Base-by-base conservation (phyloP, 2,888 invertebrate species). In the Trisateles emortualis region DNA sequence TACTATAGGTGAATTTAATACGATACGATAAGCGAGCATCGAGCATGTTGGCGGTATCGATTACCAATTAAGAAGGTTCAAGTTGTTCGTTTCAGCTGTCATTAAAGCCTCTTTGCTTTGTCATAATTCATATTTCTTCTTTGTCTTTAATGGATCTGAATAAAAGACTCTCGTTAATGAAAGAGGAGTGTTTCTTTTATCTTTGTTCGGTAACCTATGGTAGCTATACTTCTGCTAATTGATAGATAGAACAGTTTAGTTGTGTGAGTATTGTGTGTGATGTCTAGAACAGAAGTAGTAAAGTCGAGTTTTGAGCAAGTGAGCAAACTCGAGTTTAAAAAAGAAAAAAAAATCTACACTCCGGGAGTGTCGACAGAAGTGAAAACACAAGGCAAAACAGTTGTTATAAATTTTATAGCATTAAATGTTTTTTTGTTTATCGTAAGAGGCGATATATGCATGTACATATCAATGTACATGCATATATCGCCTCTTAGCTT, bases 31-130 rank as follows among this genome's bases (percentile, higher is more conserved):
- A 72, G 69, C 65, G 67, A 75, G 52, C 78, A 81, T 79, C 65
- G 67, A 75, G 52, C 78, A 81, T 79, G 73, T 83, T 81, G 69
- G 56, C 16, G 30, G 38, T 66, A 87, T 87, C 84, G 85, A 87
- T 87, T 84, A 68, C 74, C 74, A 83, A 84, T 86, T 85, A 85
- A 67, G 70, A 67, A 30, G 58, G 8, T 24, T 13, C n/a, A 22
- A 41, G 39, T 8, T 11, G 38, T 13, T 19, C 36, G 43, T 54
- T 43, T 13, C 41, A 48, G 39, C 36, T 52, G 39, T 59, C 57
- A 52, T 56, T 52, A 50, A 51, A 64, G 48, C 52, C 44, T 67
- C 57, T 59, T 55, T 48, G 53, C 58, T 61, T 64, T 64, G 53
- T 68, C 68, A 52, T 59, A 71, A 66, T 76, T 72, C 69, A 73